Base-by-base conservation (phyloP, 2,113 vertebrate species). In the Colossoma macropomum region DNA sequence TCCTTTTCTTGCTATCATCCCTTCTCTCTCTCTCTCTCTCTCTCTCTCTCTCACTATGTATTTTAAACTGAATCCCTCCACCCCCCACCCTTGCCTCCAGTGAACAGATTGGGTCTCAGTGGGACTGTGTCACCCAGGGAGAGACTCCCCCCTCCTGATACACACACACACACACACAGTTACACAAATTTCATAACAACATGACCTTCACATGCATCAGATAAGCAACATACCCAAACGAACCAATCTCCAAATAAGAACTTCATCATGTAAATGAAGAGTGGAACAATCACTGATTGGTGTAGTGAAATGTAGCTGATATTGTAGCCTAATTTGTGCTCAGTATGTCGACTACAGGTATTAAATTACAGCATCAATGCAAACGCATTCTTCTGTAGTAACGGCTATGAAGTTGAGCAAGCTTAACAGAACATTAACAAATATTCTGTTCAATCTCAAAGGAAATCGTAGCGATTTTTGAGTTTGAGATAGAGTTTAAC, bases 51-150 rank as follows among this genome's bases (percentile, higher is more conserved):
- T 25, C 30, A 21, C 5, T 71, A 59, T 69, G 50, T 74, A 66
- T 78, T 78, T 69, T 81, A 71, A 82, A 48, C 48, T 54, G 41
- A 71, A 81, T 38, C 38, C 21, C 19, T n/a, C 13, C 82, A 83
- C 91, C 13, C 84, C 86, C 91, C 88, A 77, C 82, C 79, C 63
- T 84, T 78, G 77, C 89, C 92, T 92, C 88, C 88, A 89, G 89
- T 93, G 93, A 95, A 95, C 94, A 95, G 94, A 95, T 94, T 95
- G 93, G 88, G 93, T 95, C 94, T 94, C 94, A 25, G 92, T 94
- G 94, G 94, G 94, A 95, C 89, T 74, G 87, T 90, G 91, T 92
- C 90, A 92, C 94, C 94, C 86, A 92, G 93, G 92, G 94, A 95
- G 93, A 90, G 86, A 87, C 86, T 86, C 89, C 88, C 91, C 88